Base-by-base conservation (phyloP, 1,140 invertebrate species). In the Drosophila baimaii region DNA sequence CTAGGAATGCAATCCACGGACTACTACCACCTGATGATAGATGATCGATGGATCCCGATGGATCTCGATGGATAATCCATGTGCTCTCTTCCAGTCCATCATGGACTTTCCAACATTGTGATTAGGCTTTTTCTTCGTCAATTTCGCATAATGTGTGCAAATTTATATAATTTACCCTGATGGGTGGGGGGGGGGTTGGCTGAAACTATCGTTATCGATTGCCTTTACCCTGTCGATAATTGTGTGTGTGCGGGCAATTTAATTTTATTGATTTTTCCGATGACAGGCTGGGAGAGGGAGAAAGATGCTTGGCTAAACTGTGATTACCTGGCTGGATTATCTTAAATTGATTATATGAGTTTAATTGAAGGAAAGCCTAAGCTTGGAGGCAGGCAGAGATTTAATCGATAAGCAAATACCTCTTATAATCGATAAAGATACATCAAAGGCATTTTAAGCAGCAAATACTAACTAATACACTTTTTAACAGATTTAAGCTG, bases 151-250 rank as follows among this genome's bases (percentile, higher is more conserved):
- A 80, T 80, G 57, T 70, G 62, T 52, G 65, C 63, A 76, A 81
- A 81, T 81, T 81, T 81, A 64, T 81, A 65, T 81, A 76, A 81
- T 81, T 76, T 63, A 51, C 19, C 35, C 17, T 29, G 39, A 47
- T 47, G 59, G 61, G 46, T 15, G 25, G 15, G n/a, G 29, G 29
- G n/a, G n/a, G n/a, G n/a, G n/a, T n/a, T n/a, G n/a, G n/a, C n/a
- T n/a, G n/a, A n/a, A n/a, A 75, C 63, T 73, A 73, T 75, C 59
- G 71, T 72, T 71, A 74, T 75, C 71, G 59, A 75, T 74, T 74
- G 71, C 61, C 39, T 49, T 73, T 13, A 49, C 59, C 49, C 64
- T 51, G 59, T 29, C 39, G 59, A 68, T 68, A 68, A 68, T 68
- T 68, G 62, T 69, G 65, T 72, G 41, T 72, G 51, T 58, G 59